These are phyloP conservation scores for Rambutsinella grinnellia DNA, from an alignment of 2,888 invertebrate species.

Conservation along the genomic window DNA sequence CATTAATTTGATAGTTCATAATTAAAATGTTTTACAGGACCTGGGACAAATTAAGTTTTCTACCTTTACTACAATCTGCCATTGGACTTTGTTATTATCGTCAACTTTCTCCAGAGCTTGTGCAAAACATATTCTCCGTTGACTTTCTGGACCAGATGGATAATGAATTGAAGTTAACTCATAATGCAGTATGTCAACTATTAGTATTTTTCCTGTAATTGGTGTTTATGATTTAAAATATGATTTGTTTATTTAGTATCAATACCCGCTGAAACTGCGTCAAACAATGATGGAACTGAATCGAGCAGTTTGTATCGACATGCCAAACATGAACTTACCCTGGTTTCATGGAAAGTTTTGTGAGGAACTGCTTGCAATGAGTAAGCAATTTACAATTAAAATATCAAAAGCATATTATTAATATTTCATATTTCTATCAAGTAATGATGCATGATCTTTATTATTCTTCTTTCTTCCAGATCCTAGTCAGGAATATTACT, in stretches of 20 bases:
- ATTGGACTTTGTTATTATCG: slow-evolving; percentile 74
- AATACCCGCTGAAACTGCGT: slow-evolving; percentile 73
- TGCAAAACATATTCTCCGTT: slow-evolving; percentile 74
- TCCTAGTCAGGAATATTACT: slow-evolving; percentile 47
- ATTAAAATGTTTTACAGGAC: slow-evolving; percentile 72
- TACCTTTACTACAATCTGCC: slow-evolving; percentile 72
- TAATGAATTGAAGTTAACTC: slow-evolving; percentile 73
- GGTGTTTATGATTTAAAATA: no score
- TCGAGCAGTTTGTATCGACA: slow-evolving; percentile 76
- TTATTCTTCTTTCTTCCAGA: slow-evolving; percentile 55
- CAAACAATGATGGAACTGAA: slow-evolving; percentile 76
- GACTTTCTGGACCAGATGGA: slow-evolving; percentile 75
- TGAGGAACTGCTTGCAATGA: slow-evolving; percentile 71
- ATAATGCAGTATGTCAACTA: slow-evolving; percentile 65
- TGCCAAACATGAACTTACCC: slow-evolving; percentile 75
- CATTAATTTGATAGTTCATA: no score
- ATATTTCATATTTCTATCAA: neutral
- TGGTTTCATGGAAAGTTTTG: slow-evolving; percentile 78
- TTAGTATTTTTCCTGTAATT: no score
- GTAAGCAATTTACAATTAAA: slow-evolving; percentile 68
- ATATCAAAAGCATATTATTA: neutral
- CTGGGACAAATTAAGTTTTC: slow-evolving; percentile 72
- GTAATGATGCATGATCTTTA: neutral
- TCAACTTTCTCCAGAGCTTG: slow-evolving; percentile 71
- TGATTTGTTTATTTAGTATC: no score